phyloP scores from a whole-genome alignment of 2,888 invertebrate species.

The Tinea trinotella region DNA sequence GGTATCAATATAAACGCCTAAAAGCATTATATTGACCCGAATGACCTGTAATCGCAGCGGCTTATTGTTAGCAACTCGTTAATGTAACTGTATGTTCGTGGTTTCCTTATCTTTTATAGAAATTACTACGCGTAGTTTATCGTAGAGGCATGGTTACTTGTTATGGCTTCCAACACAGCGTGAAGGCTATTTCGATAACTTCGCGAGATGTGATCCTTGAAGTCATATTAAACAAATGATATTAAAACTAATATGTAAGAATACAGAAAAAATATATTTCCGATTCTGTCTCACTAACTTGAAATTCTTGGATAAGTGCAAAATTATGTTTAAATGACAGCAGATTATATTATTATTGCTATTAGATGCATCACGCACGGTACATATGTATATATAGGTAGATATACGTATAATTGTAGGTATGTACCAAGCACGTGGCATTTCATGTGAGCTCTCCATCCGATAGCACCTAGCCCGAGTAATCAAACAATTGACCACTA shows the following conservation, averaged over 20 bases:
- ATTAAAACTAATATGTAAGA: no score
- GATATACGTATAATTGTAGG: no score
- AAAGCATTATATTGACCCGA: background rate
- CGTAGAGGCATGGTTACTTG: background rate
- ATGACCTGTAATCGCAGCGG: background rate
- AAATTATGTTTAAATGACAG: constrained; percentile 6
- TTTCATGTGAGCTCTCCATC: background rate
- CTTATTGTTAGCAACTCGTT: constrained; percentile 2
- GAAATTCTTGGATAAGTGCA: background rate
- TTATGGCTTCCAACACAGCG: constrained; percentile 14
- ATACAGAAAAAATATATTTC: background rate
- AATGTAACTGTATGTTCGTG: background rate
- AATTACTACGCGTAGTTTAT: constrained; percentile 16
- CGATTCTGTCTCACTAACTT: background rate
- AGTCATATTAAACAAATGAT: background rate
- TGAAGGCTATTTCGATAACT: constrained; percentile 17
- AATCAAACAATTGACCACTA: background rate
- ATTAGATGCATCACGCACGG: constrained; percentile 11
- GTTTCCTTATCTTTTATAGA: constrained; percentile 14
- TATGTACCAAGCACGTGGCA: constrained; percentile 20
- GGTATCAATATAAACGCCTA: no score
- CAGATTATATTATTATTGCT: constrained; percentile 1
- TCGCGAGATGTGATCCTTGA: background rate
- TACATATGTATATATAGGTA: constrained; percentile 17
- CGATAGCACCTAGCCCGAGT: background rate